A percentile compares a stretch with the other conserved stretches of the same genome.
phyloP scores from a whole-genome alignment of 2,888 invertebrate species.

The Mongoloraphidia duomilia region DNA sequence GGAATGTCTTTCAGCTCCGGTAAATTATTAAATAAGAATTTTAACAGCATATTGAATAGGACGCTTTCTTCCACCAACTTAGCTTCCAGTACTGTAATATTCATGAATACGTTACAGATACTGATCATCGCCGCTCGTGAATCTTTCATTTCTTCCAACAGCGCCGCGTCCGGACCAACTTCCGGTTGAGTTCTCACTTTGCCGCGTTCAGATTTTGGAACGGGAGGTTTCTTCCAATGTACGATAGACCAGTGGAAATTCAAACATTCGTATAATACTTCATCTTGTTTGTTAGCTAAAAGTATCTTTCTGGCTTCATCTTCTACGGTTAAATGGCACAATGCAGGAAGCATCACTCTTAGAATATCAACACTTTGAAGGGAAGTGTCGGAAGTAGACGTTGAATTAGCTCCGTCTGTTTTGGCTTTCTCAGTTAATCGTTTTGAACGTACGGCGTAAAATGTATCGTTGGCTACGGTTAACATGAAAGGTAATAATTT shows the following conservation, averaged over 20 bases:
- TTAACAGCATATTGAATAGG: conserved; percentile 63
- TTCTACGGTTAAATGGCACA: conserved; percentile 85
- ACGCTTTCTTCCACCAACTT: conserved; percentile 66
- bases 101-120: conserved; percentile 84
- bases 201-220: conserved; percentile 65
- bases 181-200: conserved; percentile 63
- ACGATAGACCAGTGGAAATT: conserved; percentile 79
- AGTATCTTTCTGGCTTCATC: conserved; percentile 72
- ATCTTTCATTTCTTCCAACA: conserved; percentile 70
- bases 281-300: conserved; percentile 63
- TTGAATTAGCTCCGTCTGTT: conserved; percentile 29
- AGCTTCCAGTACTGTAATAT: conserved; percentile 76
- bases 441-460: conserved; percentile 54
- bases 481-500: conserved; percentile 70
- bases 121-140: conserved; percentile 75
- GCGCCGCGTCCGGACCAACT: conserved; percentile 56
- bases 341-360: conserved; percentile 70
- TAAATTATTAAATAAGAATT: conserved; percentile 72
- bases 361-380: conserved; percentile 48
- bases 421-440: conserved; percentile 51
- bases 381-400: conserved; percentile 22
- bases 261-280: conserved; percentile 62
- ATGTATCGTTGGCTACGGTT: conserved; percentile 66
- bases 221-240: conserved; percentile 66
- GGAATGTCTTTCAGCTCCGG: conserved; percentile 71